Evolutionary conservation across 2,113 vertebrate genomes (phyloP).

Genomic region (Hippocampus guttulatus): DNA sequence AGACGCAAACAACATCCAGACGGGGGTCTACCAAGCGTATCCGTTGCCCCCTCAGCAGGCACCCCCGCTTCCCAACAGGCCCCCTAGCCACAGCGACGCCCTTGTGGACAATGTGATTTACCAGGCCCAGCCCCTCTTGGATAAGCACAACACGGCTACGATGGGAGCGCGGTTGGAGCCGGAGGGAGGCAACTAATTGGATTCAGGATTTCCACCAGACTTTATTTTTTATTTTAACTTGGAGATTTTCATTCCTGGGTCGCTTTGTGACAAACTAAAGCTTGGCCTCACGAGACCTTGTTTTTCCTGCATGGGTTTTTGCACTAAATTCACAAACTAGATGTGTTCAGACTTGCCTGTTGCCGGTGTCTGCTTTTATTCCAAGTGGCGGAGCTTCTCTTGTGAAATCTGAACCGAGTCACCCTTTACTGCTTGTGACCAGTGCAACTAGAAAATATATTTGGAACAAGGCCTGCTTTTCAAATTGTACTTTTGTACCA

Average conservation of each 20-base stretch:
- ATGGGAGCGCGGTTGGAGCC: constrained; percentile 30
- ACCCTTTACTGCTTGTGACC: neutral
- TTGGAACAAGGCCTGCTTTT: constrained; percentile 2
- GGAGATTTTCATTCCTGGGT: constrained; percentile 30
- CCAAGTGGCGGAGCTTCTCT: constrained; percentile 16
- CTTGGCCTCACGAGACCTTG: constrained; percentile 1
- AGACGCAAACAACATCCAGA: constrained; percentile 42
- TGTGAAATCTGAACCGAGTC: constrained; percentile 3
- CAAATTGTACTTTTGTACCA: constrained; percentile 10
- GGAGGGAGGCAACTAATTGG: constrained; percentile 47
- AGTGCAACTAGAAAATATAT: neutral
- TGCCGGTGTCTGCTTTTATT: constrained; percentile 16
- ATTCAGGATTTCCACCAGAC: neutral
- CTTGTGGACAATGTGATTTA: constrained; percentile 72
- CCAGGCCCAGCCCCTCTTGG: constrained; percentile 43
- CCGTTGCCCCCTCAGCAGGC: constrained; percentile 42
- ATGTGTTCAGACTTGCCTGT: constrained; percentile 13
- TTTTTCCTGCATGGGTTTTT: constrained; percentile 4
- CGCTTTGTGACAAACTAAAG: constrained; percentile 27
- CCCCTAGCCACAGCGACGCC: neutral
- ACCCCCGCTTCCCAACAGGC: constrained; percentile 71
- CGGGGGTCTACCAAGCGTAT: constrained; percentile 76
- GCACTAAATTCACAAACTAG: constrained; percentile 15
- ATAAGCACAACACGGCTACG: constrained; percentile 6
- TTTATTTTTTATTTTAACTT: constrained; percentile 16